Evolutionary conservation across 2,113 vertebrate species (phyloP), one percentile per base, ranked within the genome.

Genomic region (Scortum barcoo): DNA sequence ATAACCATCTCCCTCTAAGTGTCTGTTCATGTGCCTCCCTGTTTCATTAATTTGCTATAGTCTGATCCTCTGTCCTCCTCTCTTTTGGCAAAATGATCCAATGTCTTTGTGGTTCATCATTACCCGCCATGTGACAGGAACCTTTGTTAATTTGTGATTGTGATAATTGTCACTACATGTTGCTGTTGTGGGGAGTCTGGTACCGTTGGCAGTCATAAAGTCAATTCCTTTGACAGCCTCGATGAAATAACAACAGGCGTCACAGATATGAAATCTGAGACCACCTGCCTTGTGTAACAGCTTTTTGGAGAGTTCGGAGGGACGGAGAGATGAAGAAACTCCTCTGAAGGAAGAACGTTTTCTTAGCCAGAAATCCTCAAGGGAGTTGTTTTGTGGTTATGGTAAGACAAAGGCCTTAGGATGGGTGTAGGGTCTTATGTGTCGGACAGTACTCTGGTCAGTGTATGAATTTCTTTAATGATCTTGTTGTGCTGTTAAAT

Each of bases 241-340:
- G 46, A 54, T 76, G 56, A 84, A 70, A 78, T 71, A 75, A 87
- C 57, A 85, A 71, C 58, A 83, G 46, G 80, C 73, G 10, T 68
- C 28, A 78, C 46, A 60, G 66, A 76, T 69, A 83, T 86, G 72
- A 87, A 67, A 83, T 78, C 84, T 81, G 46, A 76, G 82, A 83
- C 80, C 82, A 76, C 85, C 73, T 84, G 77, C 71, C 50, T 56
- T 5, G 44, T 78, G n/a, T 40, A 62, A 67, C 65, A 68, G 69
- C 54, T 76, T 88, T 88, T 85, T 66, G 51, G 63, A 84, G 72
- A 48, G 57, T 5, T 86, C 62, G 11, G 19, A 11, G 28, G 28
- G 68, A 83, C 2, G 33, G 30, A 44, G 8, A 38, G 40, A 80
- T 50, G 51, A 28, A 70, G 17, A 87, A 38, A 66, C 82, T 62